Percentiles rank a stretch among this genome's conserved stretches.
Evolutionary conservation across 2,797 vertebrate species (phyloP).

Genomic region (Prunella strophiata): DNA sequence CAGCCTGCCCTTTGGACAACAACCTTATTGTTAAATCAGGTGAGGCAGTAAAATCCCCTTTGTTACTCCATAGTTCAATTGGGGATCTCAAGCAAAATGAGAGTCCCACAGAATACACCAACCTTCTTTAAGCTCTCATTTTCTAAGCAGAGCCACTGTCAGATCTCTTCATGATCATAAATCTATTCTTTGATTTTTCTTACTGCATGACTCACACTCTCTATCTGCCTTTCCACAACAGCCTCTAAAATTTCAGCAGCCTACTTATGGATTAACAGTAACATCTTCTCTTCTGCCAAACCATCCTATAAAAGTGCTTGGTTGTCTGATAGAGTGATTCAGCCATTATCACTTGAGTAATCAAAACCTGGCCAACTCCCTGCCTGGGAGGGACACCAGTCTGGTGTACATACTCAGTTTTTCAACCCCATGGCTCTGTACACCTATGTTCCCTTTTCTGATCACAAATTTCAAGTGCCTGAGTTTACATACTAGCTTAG

Average conservation of each 20-base stretch:
- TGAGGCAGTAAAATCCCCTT: neutral
- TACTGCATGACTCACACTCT: neutral
- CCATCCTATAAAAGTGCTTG: neutral
- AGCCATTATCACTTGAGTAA: slow-evolving; percentile 38
- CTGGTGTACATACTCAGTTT: neutral
- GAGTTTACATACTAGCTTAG: neutral
- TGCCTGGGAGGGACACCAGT: neutral
- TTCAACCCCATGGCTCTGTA: neutral
- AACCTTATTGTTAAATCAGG: neutral
- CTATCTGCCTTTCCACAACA: neutral
- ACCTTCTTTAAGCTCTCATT: neutral
- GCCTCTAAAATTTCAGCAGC: slow-evolving; percentile 26
- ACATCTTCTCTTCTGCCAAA: slow-evolving; percentile 27
- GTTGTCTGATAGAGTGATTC: slow-evolving; percentile 34
- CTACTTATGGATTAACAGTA: slow-evolving; percentile 7
- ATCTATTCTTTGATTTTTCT: slow-evolving; percentile 13
- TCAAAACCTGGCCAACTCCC: slow-evolving; percentile 6
- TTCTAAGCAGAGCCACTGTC: neutral
- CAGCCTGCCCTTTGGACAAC: neutral
- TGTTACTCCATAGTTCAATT: neutral
- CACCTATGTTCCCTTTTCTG: neutral
- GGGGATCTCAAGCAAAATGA: neutral
- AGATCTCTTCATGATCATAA: slow-evolving; percentile 4
- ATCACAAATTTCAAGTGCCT: neutral
- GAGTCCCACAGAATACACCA: neutral